These are phyloP conservation scores for Melanotaenia boesemani DNA, from an alignment of 2,797 vertebrate species.

Conservation along the genomic window DNA sequence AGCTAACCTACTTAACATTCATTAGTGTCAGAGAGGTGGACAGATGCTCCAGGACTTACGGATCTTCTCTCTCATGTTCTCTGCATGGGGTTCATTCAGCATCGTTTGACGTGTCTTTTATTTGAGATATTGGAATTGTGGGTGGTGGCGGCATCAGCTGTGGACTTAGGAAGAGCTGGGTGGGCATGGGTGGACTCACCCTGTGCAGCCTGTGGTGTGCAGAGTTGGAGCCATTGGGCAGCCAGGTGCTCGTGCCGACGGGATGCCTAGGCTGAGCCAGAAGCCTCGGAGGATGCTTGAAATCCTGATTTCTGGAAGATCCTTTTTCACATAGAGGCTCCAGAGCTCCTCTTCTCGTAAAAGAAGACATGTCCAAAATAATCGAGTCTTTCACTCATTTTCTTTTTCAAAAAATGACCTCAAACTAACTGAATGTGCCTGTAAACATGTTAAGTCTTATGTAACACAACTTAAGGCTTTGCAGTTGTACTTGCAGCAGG, in stretches of 20 bases:
- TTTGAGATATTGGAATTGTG: conserved; percentile 54
- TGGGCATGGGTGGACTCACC: conserved; percentile 76
- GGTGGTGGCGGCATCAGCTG: conserved; percentile 59
- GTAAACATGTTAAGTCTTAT: not conserved
- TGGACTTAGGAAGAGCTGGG: conserved; percentile 57
- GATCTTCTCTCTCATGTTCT: conserved; percentile 76
- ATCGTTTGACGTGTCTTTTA: conserved; percentile 73
- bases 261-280: conserved; percentile 41
- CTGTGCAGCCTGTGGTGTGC: conserved; percentile 37
- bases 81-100: conserved; percentile 75
- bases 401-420: not conserved
- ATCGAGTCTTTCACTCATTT: conserved; percentile 12
- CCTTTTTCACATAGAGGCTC: conserved; percentile 32
- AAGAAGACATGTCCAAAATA: conserved; percentile 49
- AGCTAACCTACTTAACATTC: conserved; percentile 91
- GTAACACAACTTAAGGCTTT: not conserved
- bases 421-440: not conserved
- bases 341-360: conserved; percentile 32
- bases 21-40: conserved; percentile 87
- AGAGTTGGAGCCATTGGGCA: conserved; percentile 34
- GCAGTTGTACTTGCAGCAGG: not conserved
- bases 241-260: conserved; percentile 51
- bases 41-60: conserved; percentile 84
- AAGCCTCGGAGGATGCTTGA: conserved; percentile 31
- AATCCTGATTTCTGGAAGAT: conserved; percentile 45